phyloP scores from a whole-genome alignment of 1,140 invertebrate species.

The Galleria mellonella region DNA sequence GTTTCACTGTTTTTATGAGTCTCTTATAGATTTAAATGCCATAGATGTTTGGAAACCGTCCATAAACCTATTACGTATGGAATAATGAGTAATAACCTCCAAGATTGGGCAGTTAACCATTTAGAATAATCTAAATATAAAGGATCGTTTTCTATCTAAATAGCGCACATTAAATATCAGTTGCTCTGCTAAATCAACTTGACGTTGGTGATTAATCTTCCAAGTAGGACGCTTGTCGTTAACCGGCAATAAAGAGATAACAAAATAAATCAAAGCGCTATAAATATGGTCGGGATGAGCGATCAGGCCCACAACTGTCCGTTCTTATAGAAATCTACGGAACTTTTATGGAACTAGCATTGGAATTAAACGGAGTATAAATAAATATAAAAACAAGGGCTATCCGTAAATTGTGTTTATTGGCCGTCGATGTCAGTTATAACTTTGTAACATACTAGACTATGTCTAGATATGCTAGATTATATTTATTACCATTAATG shows the following conservation, averaged over 20 bases:
- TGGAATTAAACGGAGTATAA: conserved; percentile 44
- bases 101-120: conserved; percentile 27
- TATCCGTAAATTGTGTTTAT: conserved; percentile 63
- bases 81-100: conserved; percentile 25
- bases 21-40: no score
- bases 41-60: no score
- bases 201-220: conserved; percentile 68
- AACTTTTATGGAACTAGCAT: conserved; percentile 58
- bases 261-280: conserved; percentile 71
- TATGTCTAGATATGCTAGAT: no score
- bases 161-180: conserved; percentile 68
- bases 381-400: conserved; percentile 55
- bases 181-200: conserved; percentile 68
- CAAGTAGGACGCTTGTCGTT: conserved; percentile 66
- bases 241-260: conserved; percentile 69
- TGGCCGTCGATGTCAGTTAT: conserved; percentile 14
- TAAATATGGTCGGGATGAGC: conserved; percentile 61
- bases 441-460: no score
- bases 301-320: conserved; percentile 59
- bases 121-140: conserved; percentile 4
- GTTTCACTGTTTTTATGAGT: no score
- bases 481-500: no score
- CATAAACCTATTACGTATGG: no score
- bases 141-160: conserved; percentile 60
- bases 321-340: conserved; percentile 57